A percentile compares a stretch with the other conserved stretches of the same genome.
Evolutionary conservation across 2,888 invertebrate genomes (phyloP).

Genomic region (Petrolisthes cinctipes): DNA sequence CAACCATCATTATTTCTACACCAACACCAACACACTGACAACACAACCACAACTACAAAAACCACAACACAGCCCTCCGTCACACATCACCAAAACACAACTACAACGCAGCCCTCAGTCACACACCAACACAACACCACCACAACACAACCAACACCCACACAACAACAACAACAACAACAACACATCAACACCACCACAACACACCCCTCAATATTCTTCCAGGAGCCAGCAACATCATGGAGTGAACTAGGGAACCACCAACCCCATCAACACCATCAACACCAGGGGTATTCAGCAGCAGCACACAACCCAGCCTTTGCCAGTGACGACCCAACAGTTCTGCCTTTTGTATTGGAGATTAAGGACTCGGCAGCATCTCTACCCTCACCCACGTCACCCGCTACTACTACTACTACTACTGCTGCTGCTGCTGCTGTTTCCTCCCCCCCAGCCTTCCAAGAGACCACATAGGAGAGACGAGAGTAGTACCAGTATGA

Average conservation of each 20-base stretch:
- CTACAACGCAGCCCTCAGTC: no score
- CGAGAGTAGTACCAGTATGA: no score
- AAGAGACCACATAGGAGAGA: no score
- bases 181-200: neutral
- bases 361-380: neutral
- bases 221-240: neutral
- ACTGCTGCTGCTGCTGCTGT: neutral
- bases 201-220: neutral
- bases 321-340: neutral
- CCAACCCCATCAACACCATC: neutral
- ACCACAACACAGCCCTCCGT: neutral
- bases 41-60: no score
- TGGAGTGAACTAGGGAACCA: neutral
- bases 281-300: neutral
- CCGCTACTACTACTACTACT: no score
- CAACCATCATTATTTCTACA: neutral
- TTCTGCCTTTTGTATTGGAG: neutral
- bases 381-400: neutral
- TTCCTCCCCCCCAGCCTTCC: no score
- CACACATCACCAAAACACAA: neutral
- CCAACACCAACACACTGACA: no score
- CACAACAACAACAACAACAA: no score
- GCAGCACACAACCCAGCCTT: conserved; percentile 10
- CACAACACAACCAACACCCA: no score
- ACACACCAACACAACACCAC: no score